Evolutionary conservation across 2,113 vertebrate genomes (phyloP).

Genomic region (Nothoprocta perdicaria): DNA sequence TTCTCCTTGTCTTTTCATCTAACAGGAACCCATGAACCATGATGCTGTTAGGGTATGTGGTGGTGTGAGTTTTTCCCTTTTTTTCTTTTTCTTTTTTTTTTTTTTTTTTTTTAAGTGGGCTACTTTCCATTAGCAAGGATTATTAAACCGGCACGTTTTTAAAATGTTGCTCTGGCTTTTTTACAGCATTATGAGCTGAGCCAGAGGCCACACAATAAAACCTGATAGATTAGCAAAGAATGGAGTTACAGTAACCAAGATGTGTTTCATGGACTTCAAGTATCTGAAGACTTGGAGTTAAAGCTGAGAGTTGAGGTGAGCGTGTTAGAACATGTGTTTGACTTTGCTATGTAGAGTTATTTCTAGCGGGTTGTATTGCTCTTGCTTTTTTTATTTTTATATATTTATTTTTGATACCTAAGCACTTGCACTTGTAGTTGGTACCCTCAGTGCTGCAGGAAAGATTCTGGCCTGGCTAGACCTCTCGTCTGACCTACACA

Average conservation of each 20-base stretch:
- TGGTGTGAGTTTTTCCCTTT: not conserved
- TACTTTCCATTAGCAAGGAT: constrained; percentile 63
- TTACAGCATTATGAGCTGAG: constrained; percentile 49
- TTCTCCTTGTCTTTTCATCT: not conserved
- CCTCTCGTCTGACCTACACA: not conserved
- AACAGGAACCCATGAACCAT: not conserved
- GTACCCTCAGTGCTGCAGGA: not conserved
- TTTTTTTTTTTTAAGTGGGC: not conserved
- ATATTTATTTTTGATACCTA: not conserved
- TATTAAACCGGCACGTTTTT: constrained; percentile 65
- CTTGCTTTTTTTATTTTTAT: not conserved
- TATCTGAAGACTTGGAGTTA: not conserved
- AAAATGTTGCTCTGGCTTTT: constrained; percentile 49
- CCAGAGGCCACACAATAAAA: constrained; percentile 66
- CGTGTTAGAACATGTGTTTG: not conserved
- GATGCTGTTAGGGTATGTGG: not conserved
- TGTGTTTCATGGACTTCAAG: not conserved
- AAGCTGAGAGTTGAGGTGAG: not conserved
- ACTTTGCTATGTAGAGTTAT: not conserved
- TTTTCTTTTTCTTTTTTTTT: no score
- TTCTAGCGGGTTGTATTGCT: not conserved
- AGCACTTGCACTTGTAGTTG: not conserved
- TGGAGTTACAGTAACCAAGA: constrained; percentile 33
- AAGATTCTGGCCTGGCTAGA: not conserved
- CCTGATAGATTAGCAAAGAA: constrained; percentile 59